A percentile compares a stretch with the other conserved stretches of the same genome.
phyloP scores from a whole-genome alignment of 2,113 vertebrate genomes.

The Phalacrocorax carbo region DNA sequence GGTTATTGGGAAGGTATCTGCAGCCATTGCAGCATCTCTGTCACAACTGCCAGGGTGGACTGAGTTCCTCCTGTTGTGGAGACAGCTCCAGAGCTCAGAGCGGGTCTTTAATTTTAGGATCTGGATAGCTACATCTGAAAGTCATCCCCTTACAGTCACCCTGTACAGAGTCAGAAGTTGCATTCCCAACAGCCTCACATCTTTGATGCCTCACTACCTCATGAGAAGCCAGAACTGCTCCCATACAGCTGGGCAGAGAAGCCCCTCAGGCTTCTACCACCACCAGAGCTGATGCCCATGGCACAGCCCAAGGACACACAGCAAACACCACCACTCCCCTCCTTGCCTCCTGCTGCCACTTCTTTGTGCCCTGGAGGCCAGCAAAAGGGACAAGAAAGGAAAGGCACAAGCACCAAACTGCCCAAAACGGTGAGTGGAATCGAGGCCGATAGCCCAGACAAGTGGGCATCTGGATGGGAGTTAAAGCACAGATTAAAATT shows the following conservation, averaged over 20 bases:
- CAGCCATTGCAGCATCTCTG: background rate
- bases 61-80: background rate
- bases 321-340: background rate
- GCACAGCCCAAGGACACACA: background rate
- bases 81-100: background rate
- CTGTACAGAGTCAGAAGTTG: background rate
- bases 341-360: background rate
- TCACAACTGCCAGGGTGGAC: background rate
- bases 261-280: background rate
- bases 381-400: constrained; percentile 36
- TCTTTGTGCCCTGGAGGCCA: background rate
- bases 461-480: constrained; percentile 54
- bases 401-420: background rate
- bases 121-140: background rate
- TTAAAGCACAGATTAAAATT: constrained; percentile 68
- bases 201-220: background rate
- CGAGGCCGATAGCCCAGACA: constrained; percentile 50
- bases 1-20: background rate
- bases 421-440: constrained; percentile 38
- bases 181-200: background rate
- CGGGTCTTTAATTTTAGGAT: background rate
- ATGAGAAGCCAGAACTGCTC: background rate
- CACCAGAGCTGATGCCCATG: background rate
- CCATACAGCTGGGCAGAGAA: background rate
- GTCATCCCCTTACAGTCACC: background rate